Percentiles rank a stretch among this genome's conserved stretches.
Evolutionary conservation across 2,888 invertebrate genomes (phyloP).

Genomic region (Agonum fuliginosum): DNA sequence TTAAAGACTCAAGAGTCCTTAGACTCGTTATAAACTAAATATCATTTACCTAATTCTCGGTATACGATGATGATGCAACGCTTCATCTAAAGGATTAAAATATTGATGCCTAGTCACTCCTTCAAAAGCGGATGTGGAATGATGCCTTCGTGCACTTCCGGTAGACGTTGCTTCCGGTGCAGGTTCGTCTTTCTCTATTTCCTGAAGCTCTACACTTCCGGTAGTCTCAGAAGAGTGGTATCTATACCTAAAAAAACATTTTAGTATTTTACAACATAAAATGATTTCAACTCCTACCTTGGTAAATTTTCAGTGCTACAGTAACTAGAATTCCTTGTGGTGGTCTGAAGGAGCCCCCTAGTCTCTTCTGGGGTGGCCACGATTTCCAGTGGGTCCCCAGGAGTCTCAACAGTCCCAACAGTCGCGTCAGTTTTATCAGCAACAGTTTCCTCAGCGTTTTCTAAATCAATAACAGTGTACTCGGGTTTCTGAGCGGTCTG

Average conservation of each 20-base stretch:
- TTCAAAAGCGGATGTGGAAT: neutral
- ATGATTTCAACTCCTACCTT: neutral
- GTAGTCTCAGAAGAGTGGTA: neutral
- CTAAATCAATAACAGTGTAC: slow-evolving; percentile 53
- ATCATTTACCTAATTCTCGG: slow-evolving; percentile 40
- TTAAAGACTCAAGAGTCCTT: too few species aligned
- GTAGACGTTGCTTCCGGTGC: neutral
- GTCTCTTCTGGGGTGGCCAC: neutral
- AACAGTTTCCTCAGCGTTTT: slow-evolving; percentile 21
- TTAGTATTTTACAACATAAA: neutral
- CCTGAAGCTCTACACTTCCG: neutral
- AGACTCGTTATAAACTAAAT: too few species aligned
- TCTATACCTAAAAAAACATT: neutral
- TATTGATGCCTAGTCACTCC: slow-evolving; percentile 16
- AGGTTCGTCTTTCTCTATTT: slow-evolving; percentile 28
- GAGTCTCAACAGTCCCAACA: neutral
- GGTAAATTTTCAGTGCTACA: slow-evolving; percentile 59
- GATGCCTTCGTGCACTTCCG: neutral
- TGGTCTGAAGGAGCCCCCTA: slow-evolving; percentile 8
- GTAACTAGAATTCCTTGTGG: neutral
- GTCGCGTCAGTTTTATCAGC: neutral
- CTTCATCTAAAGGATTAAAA: slow-evolving; percentile 25
- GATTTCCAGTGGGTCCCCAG: neutral
- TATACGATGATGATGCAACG: slow-evolving; percentile 4
- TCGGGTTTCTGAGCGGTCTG: slow-evolving; percentile 30